Evolutionary conservation across 1,140 invertebrate genomes (phyloP), one percentile per base, ranked within the genome.

Genomic region (Halesus radiatus): DNA sequence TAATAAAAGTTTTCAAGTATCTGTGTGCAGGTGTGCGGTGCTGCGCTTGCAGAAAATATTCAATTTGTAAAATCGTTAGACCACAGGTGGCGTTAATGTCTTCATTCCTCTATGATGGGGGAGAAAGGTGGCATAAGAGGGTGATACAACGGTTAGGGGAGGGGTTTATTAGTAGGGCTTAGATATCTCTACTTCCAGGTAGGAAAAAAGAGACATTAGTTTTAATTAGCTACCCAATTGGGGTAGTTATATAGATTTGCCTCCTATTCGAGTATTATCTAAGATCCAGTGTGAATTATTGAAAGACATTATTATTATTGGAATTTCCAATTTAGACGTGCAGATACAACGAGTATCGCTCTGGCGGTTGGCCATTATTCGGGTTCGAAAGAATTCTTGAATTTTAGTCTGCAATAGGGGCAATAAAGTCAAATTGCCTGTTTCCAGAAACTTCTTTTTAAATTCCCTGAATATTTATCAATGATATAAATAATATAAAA

Each of bases 81-180:
- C 56, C 56, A 23, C 56, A 60, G 56, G 56, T 60, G 22, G 7
- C 56, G 56, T 18, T 22, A 60, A 60, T 23, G 56, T 60, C 56
- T 60, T 23, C 7, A 60, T 60, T 60, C 18, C 13, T 45, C 37
- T 13, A 13, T 3, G 10, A 13, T n/a, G 16, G 56, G 56, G 18
- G 18, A 3, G 56, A 60, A 60, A 3, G 56, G 7, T 0, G 3
- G 54, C 6, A 20, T 23, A 22, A 22, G 7, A 23, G 18, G 20
- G 16, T 13, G 13, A 15, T 7, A 60, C 13, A 13, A 23, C 10
- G 23, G 56, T 5, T 18, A 60, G 23, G 15, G 7, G 56, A 23
- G 23, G 56, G 23, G 15, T 15, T 60, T 22, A 1, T 60, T 23
- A 60, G 18, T 20, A 23, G 15, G 16, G 8, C 54, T 56, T 8